Evolutionary conservation across 2,888 invertebrate genomes (phyloP), one percentile per base, ranked within the genome.

Genomic region (Cremastinae sp.): DNA sequence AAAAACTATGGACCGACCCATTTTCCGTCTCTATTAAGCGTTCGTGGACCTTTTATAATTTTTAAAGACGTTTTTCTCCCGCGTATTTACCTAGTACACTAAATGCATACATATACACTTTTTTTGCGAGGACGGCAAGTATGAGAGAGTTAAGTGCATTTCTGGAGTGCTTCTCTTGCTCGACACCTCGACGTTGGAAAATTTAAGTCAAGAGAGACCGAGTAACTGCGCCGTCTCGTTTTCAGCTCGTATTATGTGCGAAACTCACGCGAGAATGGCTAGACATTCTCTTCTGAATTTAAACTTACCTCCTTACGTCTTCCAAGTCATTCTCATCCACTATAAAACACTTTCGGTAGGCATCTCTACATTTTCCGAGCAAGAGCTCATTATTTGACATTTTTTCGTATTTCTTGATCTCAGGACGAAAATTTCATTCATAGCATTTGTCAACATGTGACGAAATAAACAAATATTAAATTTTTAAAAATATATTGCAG

Each of bases 101-200:
- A 55, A 37, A 12, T 7, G 12, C 35, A 9, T 37, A 20, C 39
- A 39, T 41, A 53, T 53, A 35, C 41, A 41, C 41, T 22, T 62
- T 43, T 55, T 20, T 41, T 49, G 41, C 51, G 51, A 14, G 14
- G 1, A 8, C 12, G 9, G 37, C 8, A 49, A 10, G n/a, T 28
- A 28, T 59, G 41, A 18, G 37, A 28, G 49, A 53, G 66, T 72
- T 59, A 69, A 76, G 68, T 76, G 72, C 72, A 76, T 76, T 76
- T 64, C 72, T 76, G 68, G 51, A 76, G 75, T 68, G 75, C 62
- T 66, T 53, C 62, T 28, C 20, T 16, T 47, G n/a, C 62, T 41
- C 12, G n/a, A 28, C 64, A 37, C 58, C 61, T 55, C 49, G 37
- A 37, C 55, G 58, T 62, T 37, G 53, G 51, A 64, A 72, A 72